These are phyloP conservation scores for Patiria miniata DNA, from an alignment of 35 echinoderm and acorn worm species.

Conservation along the genomic window DNA sequence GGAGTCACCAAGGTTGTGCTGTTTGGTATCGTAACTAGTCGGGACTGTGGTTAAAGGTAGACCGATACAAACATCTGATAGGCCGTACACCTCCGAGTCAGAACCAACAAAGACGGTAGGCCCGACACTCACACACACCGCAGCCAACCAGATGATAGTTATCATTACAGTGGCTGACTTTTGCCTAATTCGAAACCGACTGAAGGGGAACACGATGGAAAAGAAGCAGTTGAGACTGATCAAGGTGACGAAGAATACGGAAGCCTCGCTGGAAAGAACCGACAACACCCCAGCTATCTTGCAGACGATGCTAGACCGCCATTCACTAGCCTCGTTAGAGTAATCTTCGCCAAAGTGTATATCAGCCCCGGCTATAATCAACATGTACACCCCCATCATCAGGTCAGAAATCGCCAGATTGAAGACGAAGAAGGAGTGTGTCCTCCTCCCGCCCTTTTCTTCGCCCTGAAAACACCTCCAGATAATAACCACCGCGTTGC, in stretches of 20 bases:
- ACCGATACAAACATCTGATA: conserved; percentile 75
- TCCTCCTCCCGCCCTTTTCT: conserved; percentile 8
- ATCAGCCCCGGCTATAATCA: conserved; percentile 30
- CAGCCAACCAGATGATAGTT: conserved; percentile 37
- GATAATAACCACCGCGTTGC: conserved; percentile 70
- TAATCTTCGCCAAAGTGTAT: conserved; percentile 8
- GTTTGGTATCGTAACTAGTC: background rate
- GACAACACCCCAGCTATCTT: conserved; percentile 60
- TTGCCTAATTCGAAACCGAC: background rate
- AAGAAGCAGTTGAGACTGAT: conserved; percentile 61
- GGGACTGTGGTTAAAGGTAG: conserved; percentile 59
- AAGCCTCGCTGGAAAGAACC: conserved; percentile 66
- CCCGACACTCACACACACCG: conserved; percentile 26
- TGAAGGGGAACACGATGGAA: conserved; percentile 53
- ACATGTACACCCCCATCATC: conserved; percentile 46
- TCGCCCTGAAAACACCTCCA: conserved; percentile 57
- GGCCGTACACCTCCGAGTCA: conserved; percentile 40
- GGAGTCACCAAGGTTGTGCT: background rate
- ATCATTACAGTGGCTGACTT: conserved; percentile 26
- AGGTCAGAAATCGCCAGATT: conserved; percentile 39
- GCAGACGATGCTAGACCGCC: conserved; percentile 52
- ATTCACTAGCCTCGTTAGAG: conserved; percentile 4
- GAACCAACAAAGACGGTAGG: conserved; percentile 16
- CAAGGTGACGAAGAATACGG: conserved; percentile 68
- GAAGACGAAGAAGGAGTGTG: conserved; percentile 36